Percentiles rank a stretch among this genome's conserved stretches.
These are phyloP conservation scores for Poeciliopsis turneri DNA, from an alignment of 2,797 vertebrate species.

Conservation along the genomic window DNA sequence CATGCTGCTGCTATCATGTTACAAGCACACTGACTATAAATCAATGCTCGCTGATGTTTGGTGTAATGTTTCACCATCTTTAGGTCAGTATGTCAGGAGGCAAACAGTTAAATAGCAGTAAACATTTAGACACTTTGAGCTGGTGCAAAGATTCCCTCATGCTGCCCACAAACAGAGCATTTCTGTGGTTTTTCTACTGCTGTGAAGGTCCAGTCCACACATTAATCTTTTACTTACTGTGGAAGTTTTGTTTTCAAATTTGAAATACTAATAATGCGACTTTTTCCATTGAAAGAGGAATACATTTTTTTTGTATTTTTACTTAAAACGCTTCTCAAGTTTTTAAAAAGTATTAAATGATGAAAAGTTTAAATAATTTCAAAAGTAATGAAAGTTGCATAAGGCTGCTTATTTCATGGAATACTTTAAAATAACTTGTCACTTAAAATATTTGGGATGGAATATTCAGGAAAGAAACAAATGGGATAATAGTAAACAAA, in stretches of 20 bases:
- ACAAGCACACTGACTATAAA: neutral
- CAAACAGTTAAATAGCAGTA: neutral
- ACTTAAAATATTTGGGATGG: neutral
- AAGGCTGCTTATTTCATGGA: neutral
- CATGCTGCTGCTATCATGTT: neutral
- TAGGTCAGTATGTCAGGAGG: constrained; percentile 14
- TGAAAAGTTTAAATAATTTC: neutral
- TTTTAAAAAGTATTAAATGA: neutral
- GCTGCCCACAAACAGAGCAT: neutral
- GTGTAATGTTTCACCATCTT: constrained; percentile 8
- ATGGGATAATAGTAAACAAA: neutral
- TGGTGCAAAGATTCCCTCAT: neutral
- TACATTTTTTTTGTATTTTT: neutral
- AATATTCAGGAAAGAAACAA: neutral
- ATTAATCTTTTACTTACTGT: neutral
- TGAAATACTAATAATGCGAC: neutral
- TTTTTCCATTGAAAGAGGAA: neutral
- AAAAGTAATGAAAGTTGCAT: neutral
- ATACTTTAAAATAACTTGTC: neutral
- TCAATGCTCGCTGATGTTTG: constrained; percentile 7
- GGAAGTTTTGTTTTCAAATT: neutral
- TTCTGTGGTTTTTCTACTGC: neutral
- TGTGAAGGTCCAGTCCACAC: neutral
- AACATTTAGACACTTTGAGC: neutral
- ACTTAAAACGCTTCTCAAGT: neutral